phyloP scores from a whole-genome alignment of 2,888 invertebrate genomes.

The Perizoma flavofasciatum region DNA sequence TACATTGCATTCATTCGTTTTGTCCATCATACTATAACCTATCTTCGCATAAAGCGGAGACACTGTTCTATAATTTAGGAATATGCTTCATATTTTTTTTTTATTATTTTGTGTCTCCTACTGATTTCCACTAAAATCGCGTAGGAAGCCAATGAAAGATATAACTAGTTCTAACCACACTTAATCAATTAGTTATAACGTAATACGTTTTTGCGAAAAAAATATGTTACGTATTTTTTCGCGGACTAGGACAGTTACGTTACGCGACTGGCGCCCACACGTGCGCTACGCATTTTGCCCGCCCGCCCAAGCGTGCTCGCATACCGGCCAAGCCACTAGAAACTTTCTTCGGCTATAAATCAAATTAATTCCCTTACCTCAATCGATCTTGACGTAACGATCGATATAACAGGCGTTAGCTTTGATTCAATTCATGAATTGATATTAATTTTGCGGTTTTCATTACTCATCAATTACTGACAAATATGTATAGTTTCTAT shows the following conservation, averaged over 20 bases:
- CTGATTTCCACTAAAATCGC: constrained; percentile 7
- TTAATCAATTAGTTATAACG: constrained; percentile 14
- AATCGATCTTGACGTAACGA: constrained; percentile 34
- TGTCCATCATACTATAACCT: constrained; percentile 3
- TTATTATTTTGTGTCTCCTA: background rate
- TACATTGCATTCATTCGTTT: background rate
- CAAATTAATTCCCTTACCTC: constrained; percentile 36
- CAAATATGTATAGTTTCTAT: constrained; percentile 4
- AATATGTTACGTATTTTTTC: constrained; percentile 15
- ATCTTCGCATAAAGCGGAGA: background rate
- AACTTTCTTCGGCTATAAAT: constrained; percentile 38
- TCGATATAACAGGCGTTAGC: constrained; percentile 27
- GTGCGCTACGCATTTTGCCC: constrained; percentile 35
- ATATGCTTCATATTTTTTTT: background rate
- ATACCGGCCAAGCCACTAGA: constrained; percentile 35
- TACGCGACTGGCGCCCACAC: constrained; percentile 39
- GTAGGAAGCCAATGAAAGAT: constrained; percentile 8
- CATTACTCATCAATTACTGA: background rate
- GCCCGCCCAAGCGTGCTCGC: constrained; percentile 35
- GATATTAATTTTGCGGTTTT: constrained; percentile 3
- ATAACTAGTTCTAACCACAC: constrained; percentile 2
- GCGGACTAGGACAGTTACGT: constrained; percentile 39
- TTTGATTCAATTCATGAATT: constrained; percentile 33
- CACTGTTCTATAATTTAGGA: background rate
- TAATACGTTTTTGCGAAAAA: constrained; percentile 17